Evolutionary conservation across 2,113 vertebrate genomes (phyloP).

Genomic region (Hydrochoerus hydrochaeris): DNA sequence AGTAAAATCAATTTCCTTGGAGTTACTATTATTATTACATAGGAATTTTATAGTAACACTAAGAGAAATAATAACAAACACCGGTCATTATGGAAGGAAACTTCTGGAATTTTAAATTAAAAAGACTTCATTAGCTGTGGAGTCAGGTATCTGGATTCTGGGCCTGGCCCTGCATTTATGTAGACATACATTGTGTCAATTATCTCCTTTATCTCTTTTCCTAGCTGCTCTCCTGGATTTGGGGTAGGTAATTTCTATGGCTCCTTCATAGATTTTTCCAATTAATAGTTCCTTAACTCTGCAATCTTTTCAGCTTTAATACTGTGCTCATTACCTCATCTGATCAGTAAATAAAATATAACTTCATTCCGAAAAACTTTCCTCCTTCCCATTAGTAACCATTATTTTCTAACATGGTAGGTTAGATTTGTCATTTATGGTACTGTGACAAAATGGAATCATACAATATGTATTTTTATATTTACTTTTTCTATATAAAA

Average conservation of each 20-base stretch:
- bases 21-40: not conserved
- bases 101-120: not conserved
- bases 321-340: not conserved
- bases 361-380: not conserved
- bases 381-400: not conserved
- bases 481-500: not conserved
- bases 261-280: not conserved
- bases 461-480: not conserved
- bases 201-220: not conserved
- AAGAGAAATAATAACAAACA: not conserved
- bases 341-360: not conserved
- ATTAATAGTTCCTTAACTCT: not conserved
- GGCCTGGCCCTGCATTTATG: fast-evolving
- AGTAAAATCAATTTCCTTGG: conserved; percentile 25
- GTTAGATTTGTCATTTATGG: not conserved
- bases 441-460: not conserved
- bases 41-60: not conserved
- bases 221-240: not conserved
- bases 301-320: not conserved
- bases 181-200: not conserved
- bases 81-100: not conserved
- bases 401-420: not conserved
- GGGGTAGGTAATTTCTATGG: not conserved
- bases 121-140: not conserved
- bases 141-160: not conserved